Evolutionary conservation across 2,113 vertebrate genomes (phyloP).

Genomic region (Coregonus clupeaformis): DNA sequence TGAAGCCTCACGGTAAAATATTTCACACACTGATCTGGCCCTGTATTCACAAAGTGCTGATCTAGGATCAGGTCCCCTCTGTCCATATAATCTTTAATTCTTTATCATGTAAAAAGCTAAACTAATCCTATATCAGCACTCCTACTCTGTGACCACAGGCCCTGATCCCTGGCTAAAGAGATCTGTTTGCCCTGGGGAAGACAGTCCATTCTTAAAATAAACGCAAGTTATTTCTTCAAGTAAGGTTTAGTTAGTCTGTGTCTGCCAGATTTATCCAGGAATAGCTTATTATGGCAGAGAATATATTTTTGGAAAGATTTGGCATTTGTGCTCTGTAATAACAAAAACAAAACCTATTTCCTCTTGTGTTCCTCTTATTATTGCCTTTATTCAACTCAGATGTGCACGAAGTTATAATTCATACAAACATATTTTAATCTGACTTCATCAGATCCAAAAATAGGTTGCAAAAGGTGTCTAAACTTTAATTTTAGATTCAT

Average conservation of each 20-base stretch:
- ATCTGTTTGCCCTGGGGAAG: neutral
- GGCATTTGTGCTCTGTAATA: conserved; percentile 19
- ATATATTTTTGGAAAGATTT: conserved; percentile 25
- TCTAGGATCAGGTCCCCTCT: no score
- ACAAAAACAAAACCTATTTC: neutral
- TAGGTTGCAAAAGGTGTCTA: no score
- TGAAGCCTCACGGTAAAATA: neutral
- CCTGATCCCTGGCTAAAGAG: neutral
- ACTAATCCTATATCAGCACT: no score
- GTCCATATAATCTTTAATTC: no score
- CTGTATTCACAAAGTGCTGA: neutral
- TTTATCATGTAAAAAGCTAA: no score
- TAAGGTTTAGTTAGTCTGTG: conserved; percentile 15
- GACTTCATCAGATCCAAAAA: no score
- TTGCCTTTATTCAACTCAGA: neutral
- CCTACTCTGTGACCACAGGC: no score
- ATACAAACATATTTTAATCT: neutral
- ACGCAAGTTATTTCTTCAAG: neutral
- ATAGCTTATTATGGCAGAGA: conserved; percentile 40
- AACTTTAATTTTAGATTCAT: neutral
- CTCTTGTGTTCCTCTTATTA: neutral
- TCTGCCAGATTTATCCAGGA: conserved; percentile 33
- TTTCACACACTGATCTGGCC: neutral
- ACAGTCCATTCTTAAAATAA: conserved; percentile 39
- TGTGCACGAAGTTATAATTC: neutral